A percentile compares a stretch with the other conserved stretches of the same genome.
Conservation (phyloP, 92 coral and sea anemone genomes). For the Porites rus region DNA sequence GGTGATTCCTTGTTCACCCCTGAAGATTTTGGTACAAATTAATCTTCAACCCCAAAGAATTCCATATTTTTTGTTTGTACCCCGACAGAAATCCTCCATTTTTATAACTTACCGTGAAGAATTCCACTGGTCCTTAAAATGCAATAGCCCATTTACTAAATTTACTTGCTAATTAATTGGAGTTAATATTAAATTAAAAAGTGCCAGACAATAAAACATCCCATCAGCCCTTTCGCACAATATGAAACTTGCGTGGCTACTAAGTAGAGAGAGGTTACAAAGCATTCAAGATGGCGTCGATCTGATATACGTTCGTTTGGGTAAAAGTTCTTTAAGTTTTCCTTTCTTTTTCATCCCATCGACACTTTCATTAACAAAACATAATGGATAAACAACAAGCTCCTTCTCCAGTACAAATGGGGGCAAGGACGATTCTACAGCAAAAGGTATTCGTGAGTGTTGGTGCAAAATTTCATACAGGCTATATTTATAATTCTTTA, state of each 20-base stretch:
- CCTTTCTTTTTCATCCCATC: neutral
- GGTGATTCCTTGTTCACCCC: too few species aligned
- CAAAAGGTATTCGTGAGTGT: constrained; percentile 16
- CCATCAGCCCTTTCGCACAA: neutral
- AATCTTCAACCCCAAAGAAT: too few species aligned
- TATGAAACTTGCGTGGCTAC: neutral
- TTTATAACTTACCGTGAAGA: too few species aligned
- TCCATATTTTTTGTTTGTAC: too few species aligned
- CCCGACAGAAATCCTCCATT: too few species aligned
- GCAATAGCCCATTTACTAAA: too few species aligned
- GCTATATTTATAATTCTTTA: too few species aligned
- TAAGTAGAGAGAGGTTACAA: constrained; percentile 26
- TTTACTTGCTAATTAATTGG: too few species aligned
- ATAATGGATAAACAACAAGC: constrained; percentile 25
- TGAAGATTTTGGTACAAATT: too few species aligned
- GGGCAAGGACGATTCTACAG: constrained; percentile 19
- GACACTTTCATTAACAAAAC: neutral
- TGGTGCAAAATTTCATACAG: too few species aligned
- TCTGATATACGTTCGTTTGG: neutral
- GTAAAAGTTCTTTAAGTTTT: neutral
- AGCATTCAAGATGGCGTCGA: constrained; percentile 34
- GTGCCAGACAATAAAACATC: neutral
- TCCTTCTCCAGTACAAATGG: constrained; percentile 14
- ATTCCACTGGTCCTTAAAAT: too few species aligned
- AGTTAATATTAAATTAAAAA: too few species aligned